Percentiles rank a stretch among this genome's conserved stretches.
These are phyloP conservation scores for Glaucidium brasilianum DNA, from an alignment of 2,113 vertebrate species.

Conservation along the genomic window DNA sequence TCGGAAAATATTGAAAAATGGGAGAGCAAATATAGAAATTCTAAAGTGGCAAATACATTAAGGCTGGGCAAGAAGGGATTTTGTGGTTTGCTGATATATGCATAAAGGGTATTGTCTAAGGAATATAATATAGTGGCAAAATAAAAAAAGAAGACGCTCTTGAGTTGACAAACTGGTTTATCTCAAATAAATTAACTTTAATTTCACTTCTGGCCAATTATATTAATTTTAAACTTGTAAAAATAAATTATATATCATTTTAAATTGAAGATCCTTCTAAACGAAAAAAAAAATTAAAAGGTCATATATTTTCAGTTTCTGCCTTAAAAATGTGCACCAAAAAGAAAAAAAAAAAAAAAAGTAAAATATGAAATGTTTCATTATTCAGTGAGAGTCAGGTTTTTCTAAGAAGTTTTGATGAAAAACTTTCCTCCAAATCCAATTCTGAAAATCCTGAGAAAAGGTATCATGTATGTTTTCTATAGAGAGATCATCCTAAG, in stretches of 20 bases:
- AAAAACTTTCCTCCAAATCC: neutral
- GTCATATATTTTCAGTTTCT: neutral
- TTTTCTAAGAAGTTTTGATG: neutral
- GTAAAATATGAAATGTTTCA: neutral
- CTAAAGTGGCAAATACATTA: neutral
- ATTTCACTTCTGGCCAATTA: neutral
- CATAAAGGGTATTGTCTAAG: neutral
- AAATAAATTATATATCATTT: neutral
- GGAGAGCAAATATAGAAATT: neutral
- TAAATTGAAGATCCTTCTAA: neutral
- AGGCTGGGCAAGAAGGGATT: neutral
- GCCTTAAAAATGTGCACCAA: neutral
- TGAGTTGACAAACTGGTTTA: neutral
- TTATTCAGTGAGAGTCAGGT: neutral
- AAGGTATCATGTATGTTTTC: neutral
- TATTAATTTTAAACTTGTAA: neutral
- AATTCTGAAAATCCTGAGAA: neutral
- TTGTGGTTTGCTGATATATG: neutral
- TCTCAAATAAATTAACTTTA: neutral
- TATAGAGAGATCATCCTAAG: neutral
- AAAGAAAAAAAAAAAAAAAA: neutral
- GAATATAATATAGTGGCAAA: neutral
- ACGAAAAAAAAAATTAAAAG: neutral
- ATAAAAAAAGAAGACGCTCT: neutral
- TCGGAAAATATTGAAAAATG: neutral